A percentile compares a stretch with the other conserved stretches of the same genome.
These are phyloP conservation scores for Andrena cerasifolii DNA, from an alignment of 1,140 invertebrate genomes.

Conservation along the genomic window DNA sequence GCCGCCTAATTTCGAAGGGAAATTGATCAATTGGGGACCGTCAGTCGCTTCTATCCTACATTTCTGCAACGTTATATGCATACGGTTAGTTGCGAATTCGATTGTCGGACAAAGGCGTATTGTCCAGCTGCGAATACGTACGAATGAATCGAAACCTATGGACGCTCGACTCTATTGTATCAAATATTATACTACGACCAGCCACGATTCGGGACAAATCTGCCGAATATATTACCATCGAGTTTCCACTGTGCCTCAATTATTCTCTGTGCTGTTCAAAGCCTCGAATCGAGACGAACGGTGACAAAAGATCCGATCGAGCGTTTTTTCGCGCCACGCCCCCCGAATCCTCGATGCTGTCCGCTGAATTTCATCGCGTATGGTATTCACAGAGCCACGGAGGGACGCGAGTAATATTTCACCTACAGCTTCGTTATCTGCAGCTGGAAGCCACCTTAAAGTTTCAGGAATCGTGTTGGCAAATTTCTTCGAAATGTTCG, in stretches of 20 bases:
- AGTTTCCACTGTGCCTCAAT: not conserved
- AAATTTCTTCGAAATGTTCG: too few species aligned
- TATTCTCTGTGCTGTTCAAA: not conserved
- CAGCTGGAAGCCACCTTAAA: too few species aligned
- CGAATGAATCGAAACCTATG: conserved; percentile 20
- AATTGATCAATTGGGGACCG: conserved; percentile 15
- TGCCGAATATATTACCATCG: conserved; percentile 25
- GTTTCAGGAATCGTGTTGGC: too few species aligned
- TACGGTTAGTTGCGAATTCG: conserved; percentile 18
- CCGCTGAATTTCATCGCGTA: not conserved
- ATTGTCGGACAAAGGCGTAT: conserved; percentile 39
- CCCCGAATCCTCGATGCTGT: not conserved
- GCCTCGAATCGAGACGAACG: not conserved
- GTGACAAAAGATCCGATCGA: not conserved
- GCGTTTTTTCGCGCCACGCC: not conserved
- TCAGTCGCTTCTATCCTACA: not conserved
- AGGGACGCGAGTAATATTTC: too few species aligned
- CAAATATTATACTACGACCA: conserved; percentile 38
- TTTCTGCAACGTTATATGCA: conserved; percentile 10
- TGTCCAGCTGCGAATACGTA: conserved; percentile 35
- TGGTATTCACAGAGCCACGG: too few species aligned
- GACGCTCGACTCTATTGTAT: conserved; percentile 29
- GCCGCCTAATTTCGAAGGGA: conserved; percentile 1
- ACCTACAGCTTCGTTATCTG: too few species aligned
- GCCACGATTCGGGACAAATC: conserved; percentile 24